Percentiles rank a stretch among this genome's conserved stretches.
phyloP scores from a whole-genome alignment of 1,140 invertebrate species.

The Bombus ignitus region DNA sequence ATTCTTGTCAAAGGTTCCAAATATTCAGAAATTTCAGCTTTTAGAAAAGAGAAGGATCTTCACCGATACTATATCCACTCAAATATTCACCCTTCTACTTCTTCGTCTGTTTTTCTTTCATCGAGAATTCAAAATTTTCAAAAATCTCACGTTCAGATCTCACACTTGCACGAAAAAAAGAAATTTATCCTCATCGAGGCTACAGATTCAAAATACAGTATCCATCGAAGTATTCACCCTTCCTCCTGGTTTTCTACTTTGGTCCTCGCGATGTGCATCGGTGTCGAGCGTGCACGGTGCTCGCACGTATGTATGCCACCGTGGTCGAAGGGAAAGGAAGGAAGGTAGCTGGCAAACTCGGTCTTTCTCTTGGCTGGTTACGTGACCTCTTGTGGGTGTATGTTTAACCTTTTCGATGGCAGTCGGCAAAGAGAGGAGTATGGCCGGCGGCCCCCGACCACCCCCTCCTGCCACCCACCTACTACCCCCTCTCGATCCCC shows the following conservation, averaged over 20 bases:
- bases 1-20: no score
- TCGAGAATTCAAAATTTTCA: no score
- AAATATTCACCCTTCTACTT: no score
- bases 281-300: slow-evolving; percentile 22
- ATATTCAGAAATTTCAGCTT: no score
- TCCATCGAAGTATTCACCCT: not conserved
- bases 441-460: slow-evolving; percentile 53
- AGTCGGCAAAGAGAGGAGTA: slow-evolving; percentile 68
- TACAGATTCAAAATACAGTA: not conserved
- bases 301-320: slow-evolving; percentile 29
- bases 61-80: no score
- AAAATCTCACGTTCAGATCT: no score
- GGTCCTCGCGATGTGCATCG: slow-evolving; percentile 15
- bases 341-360: slow-evolving; percentile 48
- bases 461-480: not conserved
- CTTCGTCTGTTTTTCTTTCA: no score
- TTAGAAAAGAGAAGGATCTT: no score
- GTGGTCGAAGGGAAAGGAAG: slow-evolving; percentile 38
- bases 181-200: not conserved
- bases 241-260: slow-evolving; percentile 41
- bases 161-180: not conserved
- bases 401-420: slow-evolving; percentile 82
- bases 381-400: slow-evolving; percentile 79
- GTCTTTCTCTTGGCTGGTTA: slow-evolving; percentile 68
- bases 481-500: not conserved